These are phyloP conservation scores for Stenodema calcarata DNA, from an alignment of 2,888 invertebrate genomes.

Conservation along the genomic window DNA sequence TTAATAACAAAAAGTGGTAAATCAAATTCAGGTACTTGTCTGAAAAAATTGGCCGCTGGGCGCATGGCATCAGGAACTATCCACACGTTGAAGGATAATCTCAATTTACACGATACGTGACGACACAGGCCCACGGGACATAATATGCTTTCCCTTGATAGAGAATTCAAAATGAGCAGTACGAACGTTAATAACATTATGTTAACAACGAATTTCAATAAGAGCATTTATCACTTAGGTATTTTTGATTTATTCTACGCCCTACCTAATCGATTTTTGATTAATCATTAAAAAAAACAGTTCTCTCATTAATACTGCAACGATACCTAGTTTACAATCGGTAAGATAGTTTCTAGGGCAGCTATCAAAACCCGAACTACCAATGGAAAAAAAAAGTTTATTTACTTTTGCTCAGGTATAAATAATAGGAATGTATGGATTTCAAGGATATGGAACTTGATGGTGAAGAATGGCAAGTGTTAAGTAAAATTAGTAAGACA, in stretches of 20 bases:
- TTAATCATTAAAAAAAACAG: constrained; percentile 17
- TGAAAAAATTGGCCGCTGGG: not conserved
- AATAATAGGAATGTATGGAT: not conserved
- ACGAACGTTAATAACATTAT: not conserved
- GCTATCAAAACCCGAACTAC: not conserved
- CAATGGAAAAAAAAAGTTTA: not conserved
- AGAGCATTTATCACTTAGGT: not conserved
- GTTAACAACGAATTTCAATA: not conserved
- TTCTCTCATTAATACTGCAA: constrained; percentile 24
- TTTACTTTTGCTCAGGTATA: not conserved
- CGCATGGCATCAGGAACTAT: not conserved
- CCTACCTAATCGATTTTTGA: constrained; percentile 19
- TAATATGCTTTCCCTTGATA: not conserved
- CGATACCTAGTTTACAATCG: not conserved
- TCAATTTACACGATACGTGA: not conserved
- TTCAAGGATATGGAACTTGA: not conserved
- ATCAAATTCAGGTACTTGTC: not conserved
- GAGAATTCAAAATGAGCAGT: not conserved
- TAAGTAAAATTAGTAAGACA: not conserved
- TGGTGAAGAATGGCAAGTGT: not conserved
- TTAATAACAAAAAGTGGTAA: not conserved
- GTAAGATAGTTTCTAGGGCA: not conserved
- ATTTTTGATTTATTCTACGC: constrained; percentile 33
- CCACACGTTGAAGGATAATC: not conserved
- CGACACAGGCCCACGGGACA: not conserved